Base-by-base conservation (phyloP, 2,888 invertebrate species). In the Agriopis aurantiaria region DNA sequence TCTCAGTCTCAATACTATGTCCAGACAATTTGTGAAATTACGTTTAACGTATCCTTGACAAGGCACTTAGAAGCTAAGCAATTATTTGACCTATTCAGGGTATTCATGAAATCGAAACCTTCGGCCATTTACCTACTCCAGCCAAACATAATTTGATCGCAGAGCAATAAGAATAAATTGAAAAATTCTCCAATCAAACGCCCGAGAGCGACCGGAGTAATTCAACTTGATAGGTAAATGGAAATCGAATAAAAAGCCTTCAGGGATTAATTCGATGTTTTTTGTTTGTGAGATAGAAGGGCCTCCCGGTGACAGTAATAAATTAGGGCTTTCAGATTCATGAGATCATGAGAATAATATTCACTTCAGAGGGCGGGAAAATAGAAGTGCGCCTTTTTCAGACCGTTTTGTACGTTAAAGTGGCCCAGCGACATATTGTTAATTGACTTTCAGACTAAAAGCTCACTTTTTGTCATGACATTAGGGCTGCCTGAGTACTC, bases 181-280 rank as follows among this genome's bases (percentile, higher is more conserved):
- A 51, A 60, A 60, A 45, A 45, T 23, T 60, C 40, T 60, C 65
- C 61, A 65, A 69, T 69, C 65, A 61, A 65, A 64, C 46, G 46
- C 11, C 48, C 33, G 57, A 33, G 64, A 59, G 49, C 14, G 48
- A 49, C 45, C 52, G 43, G 55, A 59, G 55, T 69, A 69, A 69
- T 65, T 46, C 59, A 33, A 60, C 49, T 60, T 60, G 55, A 60
- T 61, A 51, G 65, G 64, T 56, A 60, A 65, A 61, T 60, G 52
- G 69, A 60, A 65, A 65, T 69, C 40, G 60, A 68, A 64, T 65
- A 56, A 65, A 69, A 65, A 65, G 53, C 55, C 55, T 59, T 56
- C 46, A 14, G 58, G 56, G 60, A 60, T 59, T 68, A 59, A 60
- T 69, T 68, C 43, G 40, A 57, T 61, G 60, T 68, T 68, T 62